These are phyloP conservation scores for Dryobates pubescens DNA, from an alignment of 2,797 vertebrate genomes.

Conservation along the genomic window DNA sequence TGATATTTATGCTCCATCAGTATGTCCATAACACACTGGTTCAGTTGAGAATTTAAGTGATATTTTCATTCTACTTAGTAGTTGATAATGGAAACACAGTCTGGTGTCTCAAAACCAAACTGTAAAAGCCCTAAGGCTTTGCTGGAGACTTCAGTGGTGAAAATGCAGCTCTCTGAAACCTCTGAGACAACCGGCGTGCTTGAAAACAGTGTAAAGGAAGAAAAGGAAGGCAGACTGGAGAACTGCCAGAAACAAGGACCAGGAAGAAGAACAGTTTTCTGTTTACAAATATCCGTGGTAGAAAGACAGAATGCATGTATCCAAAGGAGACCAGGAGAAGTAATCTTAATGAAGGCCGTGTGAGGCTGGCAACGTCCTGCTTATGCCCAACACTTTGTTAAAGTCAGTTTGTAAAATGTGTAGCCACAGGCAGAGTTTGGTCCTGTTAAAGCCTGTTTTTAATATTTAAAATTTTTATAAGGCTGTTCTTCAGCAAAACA, in stretches of 20 bases:
- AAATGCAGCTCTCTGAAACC: not conserved
- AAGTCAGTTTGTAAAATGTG: not conserved
- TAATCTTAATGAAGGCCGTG: not conserved
- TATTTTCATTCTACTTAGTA: conserved; percentile 46
- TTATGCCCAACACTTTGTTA: not conserved
- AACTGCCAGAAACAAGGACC: not conserved
- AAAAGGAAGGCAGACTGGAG: not conserved
- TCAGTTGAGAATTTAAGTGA: not conserved
- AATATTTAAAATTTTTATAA: conserved; percentile 5
- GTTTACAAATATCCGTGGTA: not conserved
- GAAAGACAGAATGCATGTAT: not conserved
- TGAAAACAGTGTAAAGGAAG: not conserved
- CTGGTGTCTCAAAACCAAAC: conserved; percentile 1
- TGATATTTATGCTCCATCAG: conserved; percentile 12
- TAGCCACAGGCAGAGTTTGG: not conserved
- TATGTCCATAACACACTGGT: not conserved
- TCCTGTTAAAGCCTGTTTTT: not conserved
- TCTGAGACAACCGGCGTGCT: not conserved
- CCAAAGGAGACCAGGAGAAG: not conserved
- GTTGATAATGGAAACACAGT: not conserved
- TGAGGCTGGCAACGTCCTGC: not conserved
- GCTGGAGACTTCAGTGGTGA: not conserved
- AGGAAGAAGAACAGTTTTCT: not conserved
- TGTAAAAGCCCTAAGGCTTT: not conserved
- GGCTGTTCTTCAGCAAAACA: conserved; percentile 1